Evolutionary conservation across 2,888 invertebrate genomes (phyloP), one percentile per base, ranked within the genome.

Genomic region (Leucozona laternaria): DNA sequence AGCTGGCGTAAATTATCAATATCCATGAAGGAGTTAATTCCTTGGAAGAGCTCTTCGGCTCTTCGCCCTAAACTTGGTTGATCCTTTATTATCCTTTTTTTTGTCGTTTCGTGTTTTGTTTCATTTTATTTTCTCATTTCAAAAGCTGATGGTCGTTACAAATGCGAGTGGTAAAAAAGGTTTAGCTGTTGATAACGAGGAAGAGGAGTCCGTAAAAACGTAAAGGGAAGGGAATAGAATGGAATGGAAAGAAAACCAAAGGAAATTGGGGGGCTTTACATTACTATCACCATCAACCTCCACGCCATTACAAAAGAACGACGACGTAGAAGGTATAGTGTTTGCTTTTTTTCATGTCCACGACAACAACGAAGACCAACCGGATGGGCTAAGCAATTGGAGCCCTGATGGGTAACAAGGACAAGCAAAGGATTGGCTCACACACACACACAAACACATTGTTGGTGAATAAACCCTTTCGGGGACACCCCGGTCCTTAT

Each of bases 21-120:
- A 86, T 79, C 78, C 75, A 82, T 82, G 86, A 86, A 86, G 66
- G 86, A 86, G 82, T 86, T 86, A 86, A 82, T 82, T 82, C 75
- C 66, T 75, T 68, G 68, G 68, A 68, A 68, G 68, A 37, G 37
- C 62, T 45, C 68, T 31, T 31, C 68, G 37, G 25, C 43, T 43
- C 20, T 57, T 71, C 2, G 71, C 37, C 53, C 53, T 25, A 31
- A 66, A 45, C 31, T 66, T 66, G 75, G 64, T 75, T 82, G 82
- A 86, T 82, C 86, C 82, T 78, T 79, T 82, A 75, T 75, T 78
- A 82, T 79, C 60, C 72, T 72, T 79, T 71, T 71, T 78, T 76
- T 71, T 45, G 40, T 66, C 40, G 40, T 66, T 76, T 37, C 25
- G 66, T 80, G 45, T 78, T 82, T 66, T 68, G 58, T 76, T 76